phyloP scores from a whole-genome alignment of 1,140 invertebrate species.

The Ganaspis sp. region DNA sequence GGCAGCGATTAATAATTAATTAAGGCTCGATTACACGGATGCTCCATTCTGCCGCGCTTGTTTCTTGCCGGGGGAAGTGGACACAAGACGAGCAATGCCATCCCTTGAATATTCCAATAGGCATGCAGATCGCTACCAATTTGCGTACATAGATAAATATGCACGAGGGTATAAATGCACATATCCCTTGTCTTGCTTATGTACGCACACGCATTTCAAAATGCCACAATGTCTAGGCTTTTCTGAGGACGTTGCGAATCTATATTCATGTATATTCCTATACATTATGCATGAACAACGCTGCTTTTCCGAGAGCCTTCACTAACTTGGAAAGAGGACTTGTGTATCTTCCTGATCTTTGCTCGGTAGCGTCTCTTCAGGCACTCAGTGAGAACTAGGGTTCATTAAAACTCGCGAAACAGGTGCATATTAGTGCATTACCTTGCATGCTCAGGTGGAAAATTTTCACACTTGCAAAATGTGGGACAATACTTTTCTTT shows the following conservation, averaged over 20 bases:
- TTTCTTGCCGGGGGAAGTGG: background rate
- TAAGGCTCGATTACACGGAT: background rate
- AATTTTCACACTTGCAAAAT: too few relatives aligned
- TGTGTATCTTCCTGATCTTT: slow-evolving; percentile 25
- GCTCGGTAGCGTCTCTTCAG: background rate
- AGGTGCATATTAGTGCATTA: too few relatives aligned
- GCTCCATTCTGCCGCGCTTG: background rate
- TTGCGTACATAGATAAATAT: slow-evolving; percentile 6
- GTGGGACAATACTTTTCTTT: too few relatives aligned
- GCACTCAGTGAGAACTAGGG: background rate
- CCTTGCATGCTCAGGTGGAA: too few relatives aligned
- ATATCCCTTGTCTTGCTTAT: background rate
- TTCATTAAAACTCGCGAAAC: too few relatives aligned
- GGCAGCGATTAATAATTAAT: slow-evolving; percentile 7
- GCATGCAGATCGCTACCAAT: background rate
- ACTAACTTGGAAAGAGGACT: slow-evolving; percentile 9
- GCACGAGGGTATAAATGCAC: background rate
- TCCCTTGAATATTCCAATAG: background rate
- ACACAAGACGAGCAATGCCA: background rate
- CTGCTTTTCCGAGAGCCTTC: slow-evolving; percentile 8
- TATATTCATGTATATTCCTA: background rate
- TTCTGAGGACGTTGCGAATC: slow-evolving; percentile 19
- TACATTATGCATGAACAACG: slow-evolving; percentile 22
- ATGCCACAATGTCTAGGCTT: slow-evolving; percentile 19
- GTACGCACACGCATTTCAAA: background rate